A percentile compares a stretch with the other conserved stretches of the same genome.
Conservation (phyloP, 1,140 invertebrate genomes). For the Drosophila pectinifera region DNA sequence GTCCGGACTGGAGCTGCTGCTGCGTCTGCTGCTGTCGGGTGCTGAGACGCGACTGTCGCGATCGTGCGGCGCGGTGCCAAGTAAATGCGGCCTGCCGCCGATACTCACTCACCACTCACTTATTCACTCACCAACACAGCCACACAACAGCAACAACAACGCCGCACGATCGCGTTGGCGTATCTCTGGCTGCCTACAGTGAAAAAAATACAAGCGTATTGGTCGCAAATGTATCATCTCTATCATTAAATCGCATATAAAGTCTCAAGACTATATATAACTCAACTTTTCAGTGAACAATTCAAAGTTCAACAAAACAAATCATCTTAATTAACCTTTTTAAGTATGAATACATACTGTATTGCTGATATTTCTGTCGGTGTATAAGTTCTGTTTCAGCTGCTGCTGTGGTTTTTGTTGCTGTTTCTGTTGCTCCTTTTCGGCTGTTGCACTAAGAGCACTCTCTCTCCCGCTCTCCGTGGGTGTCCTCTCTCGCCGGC, state of each 20-base stretch:
- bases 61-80: constrained; percentile 36
- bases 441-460: neutral
- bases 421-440: neutral
- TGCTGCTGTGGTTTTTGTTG: neutral
- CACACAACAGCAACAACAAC: constrained; percentile 1
- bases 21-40: constrained; percentile 64
- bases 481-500: constrained; percentile 12
- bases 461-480: neutral
- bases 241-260: neutral
- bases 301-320: too few relatives aligned
- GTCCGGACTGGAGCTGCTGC: constrained; percentile 30
- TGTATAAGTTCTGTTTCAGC: neutral
- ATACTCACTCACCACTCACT: constrained; percentile 16
- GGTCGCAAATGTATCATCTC: neutral
- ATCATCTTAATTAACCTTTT: neutral
- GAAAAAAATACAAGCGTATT: neutral
- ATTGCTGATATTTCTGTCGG: neutral
- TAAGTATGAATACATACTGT: neutral
- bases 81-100: constrained; percentile 38
- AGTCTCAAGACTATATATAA: too few relatives aligned
- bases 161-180: constrained; percentile 32
- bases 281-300: neutral
- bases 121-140: constrained; percentile 1
- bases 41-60: constrained; percentile 72
- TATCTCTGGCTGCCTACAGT: constrained; percentile 5